A percentile compares a stretch with the other conserved stretches of the same genome.
Evolutionary conservation across 2,888 invertebrate genomes (phyloP).

Genomic region (Hoplodrina ambigua): DNA sequence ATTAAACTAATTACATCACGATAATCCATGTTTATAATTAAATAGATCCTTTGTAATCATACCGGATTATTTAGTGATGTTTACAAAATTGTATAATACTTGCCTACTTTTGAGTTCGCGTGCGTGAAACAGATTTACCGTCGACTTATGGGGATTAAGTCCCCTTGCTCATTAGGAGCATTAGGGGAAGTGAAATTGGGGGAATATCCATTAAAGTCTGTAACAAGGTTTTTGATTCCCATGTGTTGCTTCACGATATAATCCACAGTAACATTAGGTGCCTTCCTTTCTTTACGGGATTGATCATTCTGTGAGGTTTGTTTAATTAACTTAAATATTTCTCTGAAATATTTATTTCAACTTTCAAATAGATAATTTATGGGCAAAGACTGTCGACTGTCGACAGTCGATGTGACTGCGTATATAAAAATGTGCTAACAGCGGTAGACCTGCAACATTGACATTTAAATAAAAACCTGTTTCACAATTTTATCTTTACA

Average conservation of each 20-base stretch:
- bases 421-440: neutral
- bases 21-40: constrained; percentile 17
- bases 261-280: neutral
- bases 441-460: neutral
- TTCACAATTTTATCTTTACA: neutral
- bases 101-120: constrained; percentile 46
- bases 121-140: constrained; percentile 49
- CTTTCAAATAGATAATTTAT: too few species aligned
- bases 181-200: constrained; percentile 51
- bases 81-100: constrained; percentile 22
- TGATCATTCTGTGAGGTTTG: neutral
- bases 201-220: constrained; percentile 47
- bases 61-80: constrained; percentile 19
- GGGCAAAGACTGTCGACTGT: too few species aligned
- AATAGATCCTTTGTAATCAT: constrained; percentile 15
- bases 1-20: constrained; percentile 27
- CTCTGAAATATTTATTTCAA: too few species aligned
- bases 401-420: too few species aligned
- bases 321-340: neutral
- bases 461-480: neutral
- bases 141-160: constrained; percentile 57
- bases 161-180: constrained; percentile 52
- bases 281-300: neutral
- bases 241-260: constrained; percentile 21
- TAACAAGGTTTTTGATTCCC: constrained; percentile 29